Percentiles rank a stretch among this genome's conserved stretches.
Conservation (phyloP, 2,797 vertebrate genomes). For the Ptychadena robeensis region DNA sequence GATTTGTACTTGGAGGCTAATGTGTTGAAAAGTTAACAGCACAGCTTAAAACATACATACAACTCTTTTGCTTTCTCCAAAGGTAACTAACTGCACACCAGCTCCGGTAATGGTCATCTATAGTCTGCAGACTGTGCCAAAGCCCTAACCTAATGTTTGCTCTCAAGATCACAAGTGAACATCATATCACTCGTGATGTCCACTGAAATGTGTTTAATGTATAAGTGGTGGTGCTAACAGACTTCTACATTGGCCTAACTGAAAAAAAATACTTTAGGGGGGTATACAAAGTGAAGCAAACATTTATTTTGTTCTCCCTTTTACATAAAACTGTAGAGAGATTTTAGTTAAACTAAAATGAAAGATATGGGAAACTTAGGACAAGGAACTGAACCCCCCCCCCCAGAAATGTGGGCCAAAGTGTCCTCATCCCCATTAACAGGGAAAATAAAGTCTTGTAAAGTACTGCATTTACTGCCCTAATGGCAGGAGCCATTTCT, state of each 20-base stretch:
- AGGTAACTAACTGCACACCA: not conserved
- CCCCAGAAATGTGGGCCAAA: not conserved
- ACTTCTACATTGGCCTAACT: not conserved
- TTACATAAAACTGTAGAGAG: not conserved
- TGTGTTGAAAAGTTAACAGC: not conserved
- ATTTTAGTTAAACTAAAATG: not conserved
- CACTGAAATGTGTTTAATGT: not conserved
- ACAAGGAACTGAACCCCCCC: constrained; percentile 2
- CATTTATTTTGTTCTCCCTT: not conserved
- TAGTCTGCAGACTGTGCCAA: not conserved
- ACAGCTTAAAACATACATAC: not conserved
- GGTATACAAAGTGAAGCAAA: not conserved
- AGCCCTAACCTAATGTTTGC: not conserved
- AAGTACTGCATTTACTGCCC: constrained; percentile 1
- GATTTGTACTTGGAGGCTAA: not conserved
- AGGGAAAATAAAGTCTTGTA: not conserved
- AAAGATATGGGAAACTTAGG: not conserved
- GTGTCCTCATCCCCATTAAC: not conserved
- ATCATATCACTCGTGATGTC: not conserved
- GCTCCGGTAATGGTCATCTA: no score
- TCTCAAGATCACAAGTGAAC: not conserved
- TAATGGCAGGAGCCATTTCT: not conserved
- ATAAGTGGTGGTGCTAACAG: not conserved
- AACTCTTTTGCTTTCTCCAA: not conserved
- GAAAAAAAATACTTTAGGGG: not conserved